These are phyloP conservation scores for Schizothorax lantsangensis DNA, from an alignment of 2,797 vertebrate species.

Conservation along the genomic window DNA sequence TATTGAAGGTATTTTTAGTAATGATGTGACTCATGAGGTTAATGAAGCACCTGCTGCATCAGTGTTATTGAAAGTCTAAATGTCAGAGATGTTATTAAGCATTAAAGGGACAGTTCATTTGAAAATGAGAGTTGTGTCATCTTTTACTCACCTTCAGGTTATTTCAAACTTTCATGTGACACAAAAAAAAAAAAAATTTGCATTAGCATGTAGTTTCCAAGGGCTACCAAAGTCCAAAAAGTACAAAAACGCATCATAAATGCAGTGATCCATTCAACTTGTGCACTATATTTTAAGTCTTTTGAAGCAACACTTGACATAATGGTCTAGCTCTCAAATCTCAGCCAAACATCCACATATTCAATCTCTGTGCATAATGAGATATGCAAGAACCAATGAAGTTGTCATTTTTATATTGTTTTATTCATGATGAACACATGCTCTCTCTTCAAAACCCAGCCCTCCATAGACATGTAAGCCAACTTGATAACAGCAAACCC, in stretches of 20 bases:
- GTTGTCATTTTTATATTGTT: background rate
- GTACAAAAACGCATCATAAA: background rate
- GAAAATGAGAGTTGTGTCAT: background rate
- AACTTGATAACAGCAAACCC: background rate
- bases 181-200: background rate
- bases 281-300: background rate
- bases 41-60: background rate
- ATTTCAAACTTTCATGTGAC: background rate
- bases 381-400: background rate
- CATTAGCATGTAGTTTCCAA: background rate
- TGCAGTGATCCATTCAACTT: background rate
- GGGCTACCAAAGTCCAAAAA: background rate
- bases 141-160: background rate
- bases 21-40: slow-evolving; percentile 25
- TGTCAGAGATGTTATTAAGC: slow-evolving; percentile 1
- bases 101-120: background rate
- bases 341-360: background rate
- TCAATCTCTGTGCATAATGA: background rate
- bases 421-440: background rate
- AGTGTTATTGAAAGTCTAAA: background rate
- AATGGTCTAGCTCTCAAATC: background rate
- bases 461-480: background rate
- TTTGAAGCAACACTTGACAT: background rate
- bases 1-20: slow-evolving; percentile 8
- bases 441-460: background rate